phyloP scores from a whole-genome alignment of 2,797 vertebrate species.

The Mormyrus proboscirostris region DNA sequence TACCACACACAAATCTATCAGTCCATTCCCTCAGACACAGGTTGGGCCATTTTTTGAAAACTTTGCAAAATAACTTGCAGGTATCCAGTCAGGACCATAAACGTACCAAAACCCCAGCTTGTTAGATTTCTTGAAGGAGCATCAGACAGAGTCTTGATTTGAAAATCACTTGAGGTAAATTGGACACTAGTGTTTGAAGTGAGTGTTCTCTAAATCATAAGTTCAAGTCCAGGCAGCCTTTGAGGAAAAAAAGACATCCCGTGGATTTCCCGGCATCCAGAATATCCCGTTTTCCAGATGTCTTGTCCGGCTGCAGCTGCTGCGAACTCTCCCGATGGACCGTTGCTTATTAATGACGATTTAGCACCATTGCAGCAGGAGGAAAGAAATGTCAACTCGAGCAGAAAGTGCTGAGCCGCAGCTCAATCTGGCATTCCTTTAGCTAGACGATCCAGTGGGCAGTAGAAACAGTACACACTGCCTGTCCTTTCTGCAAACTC shows the following conservation, averaged over 20 bases:
- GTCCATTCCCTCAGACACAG: not conserved
- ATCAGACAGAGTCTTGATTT: not conserved
- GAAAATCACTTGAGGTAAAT: not conserved
- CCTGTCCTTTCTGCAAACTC: not conserved
- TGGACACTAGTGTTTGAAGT: not conserved
- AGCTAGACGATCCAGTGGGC: not conserved
- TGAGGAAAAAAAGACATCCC: not conserved
- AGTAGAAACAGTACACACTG: too few relatives aligned
- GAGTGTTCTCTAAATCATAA: not conserved
- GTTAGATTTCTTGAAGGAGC: not conserved
- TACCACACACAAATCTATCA: not conserved
- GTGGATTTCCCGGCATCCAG: not conserved
- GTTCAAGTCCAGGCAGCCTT: not conserved
- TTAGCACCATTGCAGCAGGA: not conserved
- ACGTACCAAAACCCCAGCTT: not conserved
- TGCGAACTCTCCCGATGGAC: not conserved
- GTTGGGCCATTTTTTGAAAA: not conserved
- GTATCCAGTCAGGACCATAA: not conserved
- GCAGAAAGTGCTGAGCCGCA: not conserved
- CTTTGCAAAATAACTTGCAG: not conserved
- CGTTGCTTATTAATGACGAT: not conserved
- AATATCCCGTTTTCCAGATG: not conserved
- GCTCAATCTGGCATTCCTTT: not conserved
- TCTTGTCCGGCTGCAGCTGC: not conserved
- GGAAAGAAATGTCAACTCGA: not conserved